These are phyloP conservation scores for Chloroclystis v-ata DNA, from an alignment of 2,888 invertebrate species.

Conservation along the genomic window DNA sequence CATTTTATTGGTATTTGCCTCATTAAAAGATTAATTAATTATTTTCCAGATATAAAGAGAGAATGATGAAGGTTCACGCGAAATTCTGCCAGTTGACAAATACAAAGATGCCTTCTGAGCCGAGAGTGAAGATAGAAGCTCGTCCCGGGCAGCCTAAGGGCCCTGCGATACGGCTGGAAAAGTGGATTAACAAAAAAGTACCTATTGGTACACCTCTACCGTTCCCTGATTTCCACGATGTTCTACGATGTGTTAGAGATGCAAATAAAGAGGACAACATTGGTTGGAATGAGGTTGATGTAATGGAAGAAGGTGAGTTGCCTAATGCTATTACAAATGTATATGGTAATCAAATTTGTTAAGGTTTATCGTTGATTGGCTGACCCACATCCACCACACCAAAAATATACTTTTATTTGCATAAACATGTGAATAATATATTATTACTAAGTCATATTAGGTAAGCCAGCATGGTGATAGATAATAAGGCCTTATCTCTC, in stretches of 20 bases:
- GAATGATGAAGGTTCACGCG: slow-evolving; percentile 70
- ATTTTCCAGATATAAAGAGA: slow-evolving; percentile 71
- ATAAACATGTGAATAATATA: too few relatives aligned
- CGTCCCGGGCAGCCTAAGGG: slow-evolving; percentile 56
- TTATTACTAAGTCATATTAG: too few relatives aligned
- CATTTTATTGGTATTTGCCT: not conserved
- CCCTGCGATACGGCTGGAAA: slow-evolving; percentile 62
- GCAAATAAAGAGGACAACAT: slow-evolving; percentile 61
- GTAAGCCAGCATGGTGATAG: too few relatives aligned
- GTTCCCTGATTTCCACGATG: slow-evolving; percentile 79
- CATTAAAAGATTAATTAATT: not conserved
- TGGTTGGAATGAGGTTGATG: slow-evolving; percentile 62
- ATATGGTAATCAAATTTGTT: too few relatives aligned
- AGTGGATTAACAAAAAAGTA: slow-evolving; percentile 65
- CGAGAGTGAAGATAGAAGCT: slow-evolving; percentile 55
- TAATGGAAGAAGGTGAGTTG: slow-evolving; percentile 67
- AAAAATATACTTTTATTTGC: too few relatives aligned
- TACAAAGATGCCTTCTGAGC: slow-evolving; percentile 68
- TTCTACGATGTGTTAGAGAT: slow-evolving; percentile 60
- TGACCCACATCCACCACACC: too few relatives aligned
- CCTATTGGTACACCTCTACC: slow-evolving; percentile 62
- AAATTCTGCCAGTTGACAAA: slow-evolving; percentile 82
- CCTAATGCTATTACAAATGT: too few relatives aligned
- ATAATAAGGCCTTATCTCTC: too few relatives aligned
- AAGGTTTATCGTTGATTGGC: too few relatives aligned